Conservation (phyloP, 2,113 vertebrate species). For the Pachycephala philippinensis region DNA sequence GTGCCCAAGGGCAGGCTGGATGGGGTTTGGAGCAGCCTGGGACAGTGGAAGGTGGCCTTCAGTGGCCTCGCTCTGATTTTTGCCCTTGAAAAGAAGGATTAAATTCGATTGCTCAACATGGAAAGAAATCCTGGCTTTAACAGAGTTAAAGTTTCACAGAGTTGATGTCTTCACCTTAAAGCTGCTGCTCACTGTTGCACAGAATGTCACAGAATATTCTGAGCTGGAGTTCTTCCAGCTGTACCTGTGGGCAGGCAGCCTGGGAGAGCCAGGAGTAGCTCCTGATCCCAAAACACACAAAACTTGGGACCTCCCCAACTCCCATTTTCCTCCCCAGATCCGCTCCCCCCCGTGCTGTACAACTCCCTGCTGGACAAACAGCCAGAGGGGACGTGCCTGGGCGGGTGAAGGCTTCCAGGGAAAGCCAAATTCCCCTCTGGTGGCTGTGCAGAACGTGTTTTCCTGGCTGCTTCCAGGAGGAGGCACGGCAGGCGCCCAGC, state of each 20-base stretch:
- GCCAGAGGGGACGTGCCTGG: neutral
- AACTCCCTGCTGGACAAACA: neutral
- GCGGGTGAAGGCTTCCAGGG: neutral
- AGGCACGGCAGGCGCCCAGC: neutral
- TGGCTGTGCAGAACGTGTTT: neutral
- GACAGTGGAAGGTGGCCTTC: rapidly evolving
- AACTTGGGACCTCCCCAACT: neutral
- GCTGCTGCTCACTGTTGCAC: neutral
- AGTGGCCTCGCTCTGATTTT: neutral
- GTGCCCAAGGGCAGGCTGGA: neutral
- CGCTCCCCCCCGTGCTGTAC: rapidly evolving
- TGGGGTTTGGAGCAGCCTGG: rapidly evolving
- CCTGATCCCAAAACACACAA: neutral
- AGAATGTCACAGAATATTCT: neutral
- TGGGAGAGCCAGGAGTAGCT: neutral
- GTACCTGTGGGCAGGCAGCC: neutral
- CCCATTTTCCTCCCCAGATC: neutral
- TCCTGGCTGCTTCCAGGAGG: neutral
- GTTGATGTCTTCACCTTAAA: neutral
- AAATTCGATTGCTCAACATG: neutral
- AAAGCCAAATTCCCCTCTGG: neutral
- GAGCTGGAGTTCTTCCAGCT: neutral
- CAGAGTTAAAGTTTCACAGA: neutral
- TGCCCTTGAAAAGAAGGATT: neutral
- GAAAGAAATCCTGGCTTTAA: neutral